Conservation (phyloP, 1,140 invertebrate species). For the Harlomillsia oculata region DNA sequence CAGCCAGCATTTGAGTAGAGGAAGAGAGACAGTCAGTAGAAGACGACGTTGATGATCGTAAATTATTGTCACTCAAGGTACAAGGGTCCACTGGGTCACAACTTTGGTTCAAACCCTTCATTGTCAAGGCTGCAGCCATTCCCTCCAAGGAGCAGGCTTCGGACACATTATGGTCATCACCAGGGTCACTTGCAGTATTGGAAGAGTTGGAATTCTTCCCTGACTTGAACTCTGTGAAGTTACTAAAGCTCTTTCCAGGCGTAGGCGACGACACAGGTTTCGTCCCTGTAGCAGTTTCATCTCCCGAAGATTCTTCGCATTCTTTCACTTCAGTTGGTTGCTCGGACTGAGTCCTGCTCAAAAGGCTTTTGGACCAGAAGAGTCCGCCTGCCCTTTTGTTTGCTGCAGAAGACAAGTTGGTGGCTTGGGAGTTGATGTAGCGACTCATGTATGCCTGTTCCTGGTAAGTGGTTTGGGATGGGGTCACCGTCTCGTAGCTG, state of each 20-base stretch:
- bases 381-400: conserved; percentile 24
- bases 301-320: conserved; percentile 26
- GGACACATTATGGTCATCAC: conserved; percentile 13
- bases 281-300: conserved; percentile 10
- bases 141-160: conserved; percentile 7
- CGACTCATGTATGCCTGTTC: conserved; percentile 31
- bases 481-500: conserved; percentile 17
- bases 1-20: conserved; percentile 27
- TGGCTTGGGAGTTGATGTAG: conserved; percentile 20
- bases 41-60: conserved; percentile 4
- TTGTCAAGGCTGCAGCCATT: no score
- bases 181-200: neutral
- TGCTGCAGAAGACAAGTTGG: conserved; percentile 8
- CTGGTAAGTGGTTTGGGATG: conserved; percentile 13
- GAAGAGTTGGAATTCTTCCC: neutral
- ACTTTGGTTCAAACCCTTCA: conserved; percentile 13
- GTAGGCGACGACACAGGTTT: neutral
- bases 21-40: neutral
- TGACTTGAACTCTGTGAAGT: neutral
- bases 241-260: neutral
- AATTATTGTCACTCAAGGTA: conserved; percentile 17
- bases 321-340: no score
- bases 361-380: conserved; percentile 24
- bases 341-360: conserved; percentile 16
- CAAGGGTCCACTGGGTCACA: conserved; percentile 1